Evolutionary conservation across 2,888 invertebrate species (phyloP), one percentile per base, ranked within the genome.

Genomic region (Copidosoma aretas): DNA sequence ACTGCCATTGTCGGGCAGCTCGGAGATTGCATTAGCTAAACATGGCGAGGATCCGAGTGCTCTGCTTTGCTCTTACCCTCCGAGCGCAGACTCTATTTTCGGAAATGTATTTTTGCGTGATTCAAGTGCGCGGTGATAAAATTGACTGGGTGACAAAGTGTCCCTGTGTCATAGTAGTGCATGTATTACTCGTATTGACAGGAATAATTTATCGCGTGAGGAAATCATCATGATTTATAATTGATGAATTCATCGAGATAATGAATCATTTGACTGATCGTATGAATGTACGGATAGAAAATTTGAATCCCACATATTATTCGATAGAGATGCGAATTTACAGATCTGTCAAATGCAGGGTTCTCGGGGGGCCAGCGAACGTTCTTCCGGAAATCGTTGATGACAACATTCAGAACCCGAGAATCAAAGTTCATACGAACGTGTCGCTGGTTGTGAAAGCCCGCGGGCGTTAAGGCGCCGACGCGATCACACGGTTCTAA

Each of bases 21-120:
- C 39, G 52, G 70, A 62, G 68, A 77, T 78, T 75, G 74, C 74
- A 76, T 77, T 75, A 76, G 72, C 72, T 73, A 75, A 78, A 75
- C 74, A 73, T 73, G 72, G 67, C 62, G 32, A 14, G 19, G 52
- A 25, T 39, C 51, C 51, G 51, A 60, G 51, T 63, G 24, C 32
- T 49, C 17, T 46, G 43, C 43, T 46, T 46, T 46, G n/a, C n/a
- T 17, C 54, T 25, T 39, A 19, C 21, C 43, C 4, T n/a, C 53
- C 17, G 15, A 41, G n/a, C 10, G 15, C 39, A n/a, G n/a, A n/a
- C n/a, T n/a, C 32, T 52, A 19, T 53, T 53, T 41, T 1, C 10
- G 21, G 10, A 5, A 19, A 39, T 58, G 1, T 58, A 19, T 58
- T 17, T 15, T 46, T 46, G 43, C 43, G 43, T 12, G 43, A 25